Percentiles rank a stretch among this genome's conserved stretches.
Evolutionary conservation across 2,797 vertebrate genomes (phyloP).

Genomic region (Pelodytes ibericus): DNA sequence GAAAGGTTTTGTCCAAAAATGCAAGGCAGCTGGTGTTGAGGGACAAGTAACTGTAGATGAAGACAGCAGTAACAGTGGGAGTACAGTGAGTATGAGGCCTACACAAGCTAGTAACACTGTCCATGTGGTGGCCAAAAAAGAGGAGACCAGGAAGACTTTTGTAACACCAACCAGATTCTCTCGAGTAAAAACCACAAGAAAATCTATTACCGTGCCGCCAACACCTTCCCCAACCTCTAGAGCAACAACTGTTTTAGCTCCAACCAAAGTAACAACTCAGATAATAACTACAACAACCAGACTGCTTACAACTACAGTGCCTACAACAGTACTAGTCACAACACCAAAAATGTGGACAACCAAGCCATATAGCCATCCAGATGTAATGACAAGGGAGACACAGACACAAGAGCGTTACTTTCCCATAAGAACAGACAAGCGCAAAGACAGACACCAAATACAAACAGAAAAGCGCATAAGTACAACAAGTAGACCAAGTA

Average conservation of each 20-base stretch:
- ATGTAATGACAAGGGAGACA: slow-evolving; percentile 64
- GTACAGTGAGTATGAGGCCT: slow-evolving; percentile 41
- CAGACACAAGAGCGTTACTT: slow-evolving; percentile 73
- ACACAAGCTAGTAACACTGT: slow-evolving; percentile 42
- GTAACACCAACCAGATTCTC: slow-evolving; percentile 66
- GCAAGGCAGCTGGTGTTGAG: slow-evolving; percentile 89
- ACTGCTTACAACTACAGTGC: slow-evolving; percentile 57
- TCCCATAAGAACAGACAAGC: slow-evolving; percentile 69
- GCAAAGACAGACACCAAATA: slow-evolving; percentile 70
- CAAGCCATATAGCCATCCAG: slow-evolving; percentile 63
- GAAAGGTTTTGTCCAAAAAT: slow-evolving; percentile 94
- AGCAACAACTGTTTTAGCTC: slow-evolving; percentile 68
- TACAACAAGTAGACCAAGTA: slow-evolving; percentile 72
- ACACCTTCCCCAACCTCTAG: slow-evolving; percentile 66
- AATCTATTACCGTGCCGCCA: slow-evolving; percentile 60
- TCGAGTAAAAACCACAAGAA: slow-evolving; percentile 71
- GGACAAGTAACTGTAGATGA: slow-evolving; percentile 84
- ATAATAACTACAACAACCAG: slow-evolving; percentile 59
- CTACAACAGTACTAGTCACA: slow-evolving; percentile 64
- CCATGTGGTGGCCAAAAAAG: slow-evolving; percentile 60
- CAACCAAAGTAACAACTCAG: slow-evolving; percentile 63
- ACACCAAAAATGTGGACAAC: slow-evolving; percentile 77
- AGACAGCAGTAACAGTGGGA: slow-evolving; percentile 56
- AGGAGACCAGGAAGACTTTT: slow-evolving; percentile 65
- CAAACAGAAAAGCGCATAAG: slow-evolving; percentile 55